Evolutionary conservation across 2,797 vertebrate genomes (phyloP), one percentile per base, ranked within the genome.

Genomic region (Notamacropus eugenii): DNA sequence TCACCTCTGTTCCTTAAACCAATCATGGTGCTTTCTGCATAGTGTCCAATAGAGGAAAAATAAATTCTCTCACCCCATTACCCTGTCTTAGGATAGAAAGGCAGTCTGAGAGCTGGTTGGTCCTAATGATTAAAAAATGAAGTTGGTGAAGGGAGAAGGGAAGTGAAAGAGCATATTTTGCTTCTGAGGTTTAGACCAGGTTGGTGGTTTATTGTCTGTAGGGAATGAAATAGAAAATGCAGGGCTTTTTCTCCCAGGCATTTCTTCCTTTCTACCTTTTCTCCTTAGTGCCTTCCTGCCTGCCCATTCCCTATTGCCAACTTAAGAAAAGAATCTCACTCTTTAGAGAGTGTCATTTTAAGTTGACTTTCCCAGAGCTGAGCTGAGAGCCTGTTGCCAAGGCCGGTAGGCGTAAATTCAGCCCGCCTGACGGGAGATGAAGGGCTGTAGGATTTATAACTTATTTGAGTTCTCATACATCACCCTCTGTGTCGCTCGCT

Each of bases 401-500:
- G 93, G 96, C 98, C 97, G 96, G 93, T 95, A 97, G 97, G 97
- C 96, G 98, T 99, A 99, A 99, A 99, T 99, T 98, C 97, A 98
- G 97, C 97, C 95, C 29, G 95, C 97, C 96, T 99, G 98, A 98
- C 97, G 93, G 98, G 98, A 98, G 98, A 98, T 98, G 98, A 99
- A 98, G 97, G 97, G 97, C 92, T 98, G 96, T 29, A 97, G 98
- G 97, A 99, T 99, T 99, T 99, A 99, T 99, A 95, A 97, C 98
- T 98, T 98, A 98, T 97, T 98, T 98, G 98, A 99, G 98, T 98
- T 98, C 97, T 98, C 98, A 99, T 99, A 98, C 91, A 99, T 99
- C 98, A 99, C 96, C 96, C 94, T 98, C 95, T 92, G 93, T 98
- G 99, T 99, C 94, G 12, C 97, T 98, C 97, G 98, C 98, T 99